Conservation (phyloP, 2,113 vertebrate species). For the Empidonax alnorum region DNA sequence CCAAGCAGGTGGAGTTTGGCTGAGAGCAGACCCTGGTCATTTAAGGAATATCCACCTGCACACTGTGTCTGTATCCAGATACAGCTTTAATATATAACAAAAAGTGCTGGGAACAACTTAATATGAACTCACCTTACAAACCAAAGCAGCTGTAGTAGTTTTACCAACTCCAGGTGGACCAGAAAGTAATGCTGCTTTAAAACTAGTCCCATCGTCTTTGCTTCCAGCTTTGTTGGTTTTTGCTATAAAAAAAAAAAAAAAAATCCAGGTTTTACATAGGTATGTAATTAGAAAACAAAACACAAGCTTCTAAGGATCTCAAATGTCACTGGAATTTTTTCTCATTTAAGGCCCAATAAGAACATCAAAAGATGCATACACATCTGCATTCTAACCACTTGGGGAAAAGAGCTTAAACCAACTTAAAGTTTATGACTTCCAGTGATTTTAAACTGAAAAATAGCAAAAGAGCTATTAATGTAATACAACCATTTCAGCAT, state of each 20-base stretch:
- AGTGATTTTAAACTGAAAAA: neutral
- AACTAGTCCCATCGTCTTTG: conserved; percentile 86
- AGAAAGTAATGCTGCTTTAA: conserved; percentile 94
- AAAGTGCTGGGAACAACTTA: neutral
- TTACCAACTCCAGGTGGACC: conserved; percentile 96
- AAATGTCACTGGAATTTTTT: neutral
- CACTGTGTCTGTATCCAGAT: neutral
- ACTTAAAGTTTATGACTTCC: neutral
- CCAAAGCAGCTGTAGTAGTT: conserved; percentile 94
- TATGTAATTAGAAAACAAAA: neutral
- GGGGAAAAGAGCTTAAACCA: neutral
- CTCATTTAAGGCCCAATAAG: neutral
- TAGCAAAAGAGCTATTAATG: neutral
- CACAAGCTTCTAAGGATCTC: neutral
- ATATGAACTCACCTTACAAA: conserved; percentile 86
- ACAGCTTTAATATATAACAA: neutral
- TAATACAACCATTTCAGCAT: neutral
- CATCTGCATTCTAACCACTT: neutral
- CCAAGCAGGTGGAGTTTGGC: neutral
- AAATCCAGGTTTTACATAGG: neutral
- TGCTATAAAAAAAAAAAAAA: conserved; percentile 40
- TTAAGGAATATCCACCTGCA: neutral
- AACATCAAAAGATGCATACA: neutral
- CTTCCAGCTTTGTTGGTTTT: conserved; percentile 82
- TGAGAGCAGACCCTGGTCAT: neutral